Base-by-base conservation (phyloP, 2,797 vertebrate species). In the Myoxocephalus aenaeus region DNA sequence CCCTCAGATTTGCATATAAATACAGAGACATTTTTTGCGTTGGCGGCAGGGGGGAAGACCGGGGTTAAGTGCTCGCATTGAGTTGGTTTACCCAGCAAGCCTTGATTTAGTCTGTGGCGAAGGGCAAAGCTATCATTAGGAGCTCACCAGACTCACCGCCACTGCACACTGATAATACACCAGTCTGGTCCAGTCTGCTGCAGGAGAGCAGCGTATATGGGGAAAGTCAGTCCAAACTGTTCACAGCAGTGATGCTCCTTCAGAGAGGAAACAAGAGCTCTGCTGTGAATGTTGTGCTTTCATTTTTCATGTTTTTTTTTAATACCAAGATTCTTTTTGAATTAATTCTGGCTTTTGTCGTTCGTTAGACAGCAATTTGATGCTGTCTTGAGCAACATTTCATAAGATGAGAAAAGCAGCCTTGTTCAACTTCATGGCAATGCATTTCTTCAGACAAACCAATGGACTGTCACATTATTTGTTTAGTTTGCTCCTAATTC, bases 91-190 rank as follows among this genome's bases (percentile, higher is more conserved):
- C 89, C 90, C 90, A 93, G 90, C 72, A 80, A 87, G 90, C 82
- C 91, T 91, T 87, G 88, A 92, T 93, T 93, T 93, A 93, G 92
- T 92, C 90, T 89, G 90, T 79, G 91, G 82, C 65, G 69, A 69
- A 83, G 87, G 80, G 88, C 83, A 91, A 82, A 90, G 91, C 91
- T 92, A 90, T 95, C 83, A 93, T 94, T 94, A 93, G 83, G 82
- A 89, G 77, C 92, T 94, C 83, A 85, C 82, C 88, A 83, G 86
- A 53, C 85, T 91, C 85, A 89, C 90, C 85, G 25, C 77, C 72
- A 40, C 86, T 77, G 65, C 70, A 56, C 80, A 18, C 74, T 82
- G 87, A 90, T 87, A 82, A 72, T 77, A 79, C 5, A 76, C 48
- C 62, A 59, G 81, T 62, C 71, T 82, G 78, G 29, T 36, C 70